A percentile compares a stretch with the other conserved stretches of the same genome.
phyloP scores from a whole-genome alignment of 2,797 vertebrate genomes.

The Anguilla anguilla region DNA sequence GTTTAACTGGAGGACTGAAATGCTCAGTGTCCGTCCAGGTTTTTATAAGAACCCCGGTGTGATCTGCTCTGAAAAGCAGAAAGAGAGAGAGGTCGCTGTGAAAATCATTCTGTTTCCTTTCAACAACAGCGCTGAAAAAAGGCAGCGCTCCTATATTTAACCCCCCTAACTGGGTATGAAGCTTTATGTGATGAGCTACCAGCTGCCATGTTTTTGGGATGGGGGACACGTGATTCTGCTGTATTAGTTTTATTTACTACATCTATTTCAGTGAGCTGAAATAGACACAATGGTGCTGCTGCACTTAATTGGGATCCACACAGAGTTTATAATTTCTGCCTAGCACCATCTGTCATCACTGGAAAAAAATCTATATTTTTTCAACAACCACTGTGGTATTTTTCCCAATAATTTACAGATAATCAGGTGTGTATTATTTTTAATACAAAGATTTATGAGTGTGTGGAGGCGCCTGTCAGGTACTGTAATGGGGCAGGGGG shows the following conservation, averaged over 20 bases:
- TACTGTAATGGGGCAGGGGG: not conserved
- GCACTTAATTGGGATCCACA: not conserved
- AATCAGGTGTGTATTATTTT: not conserved
- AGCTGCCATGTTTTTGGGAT: not conserved
- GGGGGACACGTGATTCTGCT: not conserved
- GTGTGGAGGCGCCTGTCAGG: not conserved
- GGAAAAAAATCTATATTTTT: not conserved
- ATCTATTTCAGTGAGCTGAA: not conserved
- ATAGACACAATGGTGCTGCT: not conserved
- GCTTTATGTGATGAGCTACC: not conserved
- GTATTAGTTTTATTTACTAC: not conserved
- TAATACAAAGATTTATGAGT: not conserved
- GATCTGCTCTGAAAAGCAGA: not conserved
- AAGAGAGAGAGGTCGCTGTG: not conserved
- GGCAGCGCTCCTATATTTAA: not conserved
- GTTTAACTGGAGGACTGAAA: not conserved
- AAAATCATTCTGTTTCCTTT: not conserved
- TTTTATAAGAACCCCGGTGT: not conserved
- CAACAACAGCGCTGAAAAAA: not conserved
- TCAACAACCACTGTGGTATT: not conserved
- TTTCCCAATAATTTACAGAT: not conserved
- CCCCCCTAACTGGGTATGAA: not conserved
- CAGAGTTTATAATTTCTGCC: not conserved
- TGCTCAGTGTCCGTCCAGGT: not conserved
- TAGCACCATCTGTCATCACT: not conserved